phyloP scores from a whole-genome alignment of 2,113 vertebrate species.

The Cephalopholis sonnerati region DNA sequence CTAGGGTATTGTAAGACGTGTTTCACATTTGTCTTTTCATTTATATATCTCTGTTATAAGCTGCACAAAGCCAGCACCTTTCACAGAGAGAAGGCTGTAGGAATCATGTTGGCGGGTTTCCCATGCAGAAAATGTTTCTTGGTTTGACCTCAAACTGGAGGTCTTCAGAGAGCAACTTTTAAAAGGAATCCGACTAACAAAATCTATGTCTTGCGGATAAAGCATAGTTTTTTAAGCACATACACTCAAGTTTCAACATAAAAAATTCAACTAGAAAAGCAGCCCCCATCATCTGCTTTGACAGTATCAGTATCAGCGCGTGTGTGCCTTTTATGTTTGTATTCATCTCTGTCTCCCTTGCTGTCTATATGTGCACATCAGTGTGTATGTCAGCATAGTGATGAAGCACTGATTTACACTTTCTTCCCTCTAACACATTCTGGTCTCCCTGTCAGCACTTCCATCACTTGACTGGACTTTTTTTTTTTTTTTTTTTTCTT shows the following conservation, averaged over 20 bases:
- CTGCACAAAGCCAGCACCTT: conserved; percentile 30
- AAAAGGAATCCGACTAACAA: background rate
- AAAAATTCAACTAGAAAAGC: background rate
- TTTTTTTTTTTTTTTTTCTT: conserved; percentile 26
- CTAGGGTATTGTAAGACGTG: conserved; percentile 15
- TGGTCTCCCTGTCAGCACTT: conserved; percentile 33
- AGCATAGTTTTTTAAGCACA: background rate
- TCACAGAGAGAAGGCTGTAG: conserved; percentile 8
- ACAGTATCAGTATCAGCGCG: background rate
- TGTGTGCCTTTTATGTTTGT: conserved; percentile 6
- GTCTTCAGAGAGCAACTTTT: background rate
- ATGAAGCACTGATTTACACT: conserved; percentile 5
- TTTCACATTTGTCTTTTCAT: conserved; percentile 52
- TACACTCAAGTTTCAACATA: background rate
- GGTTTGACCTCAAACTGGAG: conserved; percentile 8
- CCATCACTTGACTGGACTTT: conserved; percentile 30
- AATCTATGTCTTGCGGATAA: background rate
- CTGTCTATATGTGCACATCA: background rate
- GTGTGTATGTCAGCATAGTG: background rate
- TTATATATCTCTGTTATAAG: conserved; percentile 23
- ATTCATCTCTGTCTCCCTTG: background rate
- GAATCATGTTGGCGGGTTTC: conserved; percentile 7
- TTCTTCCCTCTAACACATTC: conserved; percentile 43
- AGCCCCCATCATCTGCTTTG: background rate
- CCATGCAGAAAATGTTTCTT: background rate